Percentiles rank a stretch among this genome's conserved stretches.
Conservation (phyloP, 2,797 vertebrate species). For the Spinibarbus caldwelli region DNA sequence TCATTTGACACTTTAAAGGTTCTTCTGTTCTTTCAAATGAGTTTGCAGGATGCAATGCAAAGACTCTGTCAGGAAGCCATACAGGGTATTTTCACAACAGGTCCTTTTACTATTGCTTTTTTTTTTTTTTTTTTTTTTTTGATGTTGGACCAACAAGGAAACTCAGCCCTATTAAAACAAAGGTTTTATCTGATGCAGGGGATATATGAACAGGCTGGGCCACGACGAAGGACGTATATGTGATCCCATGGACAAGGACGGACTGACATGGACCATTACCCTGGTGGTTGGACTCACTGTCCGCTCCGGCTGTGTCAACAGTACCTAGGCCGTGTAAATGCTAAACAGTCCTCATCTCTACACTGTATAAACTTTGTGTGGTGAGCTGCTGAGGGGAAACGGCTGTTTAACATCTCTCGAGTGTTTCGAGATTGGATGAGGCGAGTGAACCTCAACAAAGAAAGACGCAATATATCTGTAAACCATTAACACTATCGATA, state of each 20-base stretch:
- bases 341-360: slow-evolving; percentile 52
- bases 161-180: slow-evolving; percentile 42
- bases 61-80: slow-evolving; percentile 58
- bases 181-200: slow-evolving; percentile 46
- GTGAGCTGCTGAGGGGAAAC: slow-evolving; percentile 22
- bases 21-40: slow-evolving; percentile 64
- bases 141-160: slow-evolving; percentile 31
- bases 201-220: slow-evolving; percentile 23
- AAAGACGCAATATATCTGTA: slow-evolving; percentile 79
- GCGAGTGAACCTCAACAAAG: slow-evolving; percentile 46
- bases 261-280: slow-evolving; percentile 44
- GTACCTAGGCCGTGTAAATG: slow-evolving; percentile 40
- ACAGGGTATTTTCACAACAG: slow-evolving; percentile 62
- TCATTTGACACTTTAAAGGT: slow-evolving; percentile 68
- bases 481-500: slow-evolving; percentile 79
- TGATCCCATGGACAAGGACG: slow-evolving; percentile 29
- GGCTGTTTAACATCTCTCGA: slow-evolving; percentile 48
- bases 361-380: slow-evolving; percentile 50
- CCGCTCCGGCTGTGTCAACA: slow-evolving; percentile 17
- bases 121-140: slow-evolving; percentile 28
- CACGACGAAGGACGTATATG: slow-evolving; percentile 27
- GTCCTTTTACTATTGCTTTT: slow-evolving; percentile 48
- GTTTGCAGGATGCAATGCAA: slow-evolving; percentile 59
- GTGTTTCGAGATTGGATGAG: slow-evolving; percentile 42
- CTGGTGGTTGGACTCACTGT: slow-evolving; percentile 38